A percentile compares a stretch with the other conserved stretches of the same genome.
phyloP scores from a whole-genome alignment of 2,888 invertebrate species.

The Pimpla rufipes region DNA sequence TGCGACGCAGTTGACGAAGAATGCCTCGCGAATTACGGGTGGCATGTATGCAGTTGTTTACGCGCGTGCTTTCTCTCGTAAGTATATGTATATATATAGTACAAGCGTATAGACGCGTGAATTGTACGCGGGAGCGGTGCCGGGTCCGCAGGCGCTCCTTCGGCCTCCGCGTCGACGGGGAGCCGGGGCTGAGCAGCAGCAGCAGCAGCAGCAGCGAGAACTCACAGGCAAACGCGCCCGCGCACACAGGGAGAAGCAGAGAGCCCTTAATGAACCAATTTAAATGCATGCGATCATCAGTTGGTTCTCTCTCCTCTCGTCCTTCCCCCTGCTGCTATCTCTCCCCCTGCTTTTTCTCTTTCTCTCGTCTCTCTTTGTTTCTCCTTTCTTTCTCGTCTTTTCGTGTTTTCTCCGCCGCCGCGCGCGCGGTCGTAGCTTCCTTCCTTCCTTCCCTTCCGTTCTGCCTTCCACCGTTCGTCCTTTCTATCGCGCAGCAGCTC shows the following conservation, averaged over 20 bases:
- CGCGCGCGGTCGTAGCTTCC: background rate
- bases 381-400: conserved; percentile 54
- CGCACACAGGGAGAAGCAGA: conserved; percentile 74
- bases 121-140: conserved; percentile 52
- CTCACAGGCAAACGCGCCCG: conserved; percentile 32
- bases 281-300: conserved; percentile 86
- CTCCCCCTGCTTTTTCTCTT: conserved; percentile 74
- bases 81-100: background rate
- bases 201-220: conserved; percentile 9
- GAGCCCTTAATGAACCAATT: conserved; percentile 85
- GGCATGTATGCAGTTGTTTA: background rate
- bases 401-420: conserved; percentile 36
- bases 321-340: conserved; percentile 57
- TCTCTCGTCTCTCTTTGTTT: conserved; percentile 53
- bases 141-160: conserved; percentile 39
- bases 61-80: background rate
- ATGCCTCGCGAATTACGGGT: background rate
- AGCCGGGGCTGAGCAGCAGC: conserved; percentile 27
- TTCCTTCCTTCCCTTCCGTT: conserved; percentile 36
- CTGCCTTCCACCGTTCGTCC: background rate
- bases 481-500: conserved; percentile 1
- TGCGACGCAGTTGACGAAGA: too few species aligned
- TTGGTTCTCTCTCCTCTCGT: conserved; percentile 83
- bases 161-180: conserved; percentile 56
- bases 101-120: conserved; percentile 36